A percentile compares a stretch with the other conserved stretches of the same genome.
phyloP scores from a whole-genome alignment of 2,888 invertebrate genomes.

The Cacoxenus indagator region DNA sequence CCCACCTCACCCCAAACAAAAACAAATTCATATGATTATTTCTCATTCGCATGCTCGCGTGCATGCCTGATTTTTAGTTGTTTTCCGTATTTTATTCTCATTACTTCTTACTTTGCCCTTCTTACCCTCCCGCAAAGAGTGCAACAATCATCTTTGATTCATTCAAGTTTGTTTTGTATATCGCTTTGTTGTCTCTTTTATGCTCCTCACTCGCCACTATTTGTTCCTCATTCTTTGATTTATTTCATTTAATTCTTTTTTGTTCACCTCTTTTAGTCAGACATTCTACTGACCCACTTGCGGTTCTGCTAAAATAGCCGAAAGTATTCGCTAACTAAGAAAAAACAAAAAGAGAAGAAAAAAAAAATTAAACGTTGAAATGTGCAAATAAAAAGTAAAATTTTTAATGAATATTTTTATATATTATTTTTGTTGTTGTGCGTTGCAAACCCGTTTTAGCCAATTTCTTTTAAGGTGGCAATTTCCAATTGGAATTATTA shows the following conservation, averaged over 20 bases:
- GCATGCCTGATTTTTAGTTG: too few relatives aligned
- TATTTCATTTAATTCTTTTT: neutral
- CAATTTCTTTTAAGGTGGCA: too few relatives aligned
- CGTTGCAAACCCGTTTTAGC: too few relatives aligned
- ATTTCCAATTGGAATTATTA: too few relatives aligned
- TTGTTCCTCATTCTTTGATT: neutral
- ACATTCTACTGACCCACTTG: slow-evolving; percentile 34
- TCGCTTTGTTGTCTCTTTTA: neutral
- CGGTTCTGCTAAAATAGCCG: neutral
- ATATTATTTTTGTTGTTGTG: too few relatives aligned
- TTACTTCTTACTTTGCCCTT: neutral
- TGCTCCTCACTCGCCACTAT: neutral
- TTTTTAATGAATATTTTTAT: too few relatives aligned
- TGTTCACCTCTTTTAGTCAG: neutral
- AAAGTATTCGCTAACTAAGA: neutral
- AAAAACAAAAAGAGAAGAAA: neutral
- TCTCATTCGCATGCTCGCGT: too few relatives aligned
- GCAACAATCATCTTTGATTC: neutral
- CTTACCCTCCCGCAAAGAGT: neutral
- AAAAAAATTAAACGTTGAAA: neutral
- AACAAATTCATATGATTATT: too few relatives aligned
- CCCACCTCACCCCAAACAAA: too few relatives aligned
- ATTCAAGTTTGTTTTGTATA: neutral
- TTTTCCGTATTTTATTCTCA: too few relatives aligned
- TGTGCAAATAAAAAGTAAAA: too few relatives aligned